Evolutionary conservation across 53 echinoderm and acorn worm species (phyloP), one percentile per base, ranked within the genome.

Genomic region (Astropecten irregularis): DNA sequence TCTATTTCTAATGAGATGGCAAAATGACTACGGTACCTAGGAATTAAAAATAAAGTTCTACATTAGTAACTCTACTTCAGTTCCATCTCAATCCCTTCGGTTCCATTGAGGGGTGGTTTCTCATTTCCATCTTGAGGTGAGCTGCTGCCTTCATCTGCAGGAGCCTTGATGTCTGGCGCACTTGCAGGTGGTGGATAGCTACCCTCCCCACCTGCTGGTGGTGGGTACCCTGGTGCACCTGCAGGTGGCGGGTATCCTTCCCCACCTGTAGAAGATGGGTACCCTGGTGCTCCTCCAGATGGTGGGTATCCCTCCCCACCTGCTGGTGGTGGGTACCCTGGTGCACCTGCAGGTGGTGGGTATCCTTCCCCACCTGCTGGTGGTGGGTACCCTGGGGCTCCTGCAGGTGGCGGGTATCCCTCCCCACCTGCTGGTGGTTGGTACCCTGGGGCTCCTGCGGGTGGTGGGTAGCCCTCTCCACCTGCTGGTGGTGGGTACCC

Each of bases 271-370:
- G 49, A 19, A 18, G 49, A 19, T 1, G 49, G 49, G 9, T 49
- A 49, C 16, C 49, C 49, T 9, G 25, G 60, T 31, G 60, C 32
- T 15, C 32, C 60, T 9, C 3, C 56, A 37, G 56, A 10, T 58
- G 69, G 83, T 25, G 68, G 68, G 38, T 68, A 68, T n/a, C 68
- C 68, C 34, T 3, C 4, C 11, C 20, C 60, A 60, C 60, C 60
- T 32, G 60, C 60, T 29, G 60, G 30, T 36, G 64, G 64, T 1
- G 64, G 64, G 36, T 64, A 31, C 26, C 60, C 16, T 19, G 42
- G 42, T 6, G 56, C 60, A 60, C 60, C 60, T 32, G 60, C 60
- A 60, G 60, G 30, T 36, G 64, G 64, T 1, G 64, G 64, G 36
- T 64, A 31, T 15, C 60, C 16, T 18, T 3, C 26, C 4, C 7